phyloP scores from a whole-genome alignment of 2,113 vertebrate species.

The Gavia stellata region DNA sequence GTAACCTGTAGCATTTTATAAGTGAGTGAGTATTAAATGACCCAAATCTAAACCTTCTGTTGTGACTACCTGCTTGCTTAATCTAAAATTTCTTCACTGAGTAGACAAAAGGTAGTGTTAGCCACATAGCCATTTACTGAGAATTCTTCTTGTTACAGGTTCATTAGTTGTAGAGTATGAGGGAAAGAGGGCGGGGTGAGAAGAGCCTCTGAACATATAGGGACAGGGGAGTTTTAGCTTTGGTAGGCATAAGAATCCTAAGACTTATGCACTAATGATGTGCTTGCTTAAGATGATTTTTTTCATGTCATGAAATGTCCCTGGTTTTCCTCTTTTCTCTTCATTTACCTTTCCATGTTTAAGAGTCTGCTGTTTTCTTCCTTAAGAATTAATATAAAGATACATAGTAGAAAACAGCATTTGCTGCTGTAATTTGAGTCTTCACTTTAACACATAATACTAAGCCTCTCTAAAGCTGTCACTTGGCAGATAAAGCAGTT shows the following conservation, averaged over 20 bases:
- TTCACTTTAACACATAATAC: neutral
- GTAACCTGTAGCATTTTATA: neutral
- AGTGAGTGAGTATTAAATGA: neutral
- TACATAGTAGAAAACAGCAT: neutral
- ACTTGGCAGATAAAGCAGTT: neutral
- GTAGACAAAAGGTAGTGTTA: neutral
- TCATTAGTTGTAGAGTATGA: neutral
- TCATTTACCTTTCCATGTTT: neutral
- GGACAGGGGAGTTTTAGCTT: neutral
- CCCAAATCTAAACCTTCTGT: neutral
- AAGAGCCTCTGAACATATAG: neutral
- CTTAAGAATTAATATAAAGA: neutral
- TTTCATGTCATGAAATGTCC: neutral
- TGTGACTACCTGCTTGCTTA: neutral
- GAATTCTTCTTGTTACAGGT: neutral
- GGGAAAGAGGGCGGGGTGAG: no score
- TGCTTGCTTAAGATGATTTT: neutral
- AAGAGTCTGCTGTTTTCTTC: neutral
- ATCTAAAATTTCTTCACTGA: neutral
- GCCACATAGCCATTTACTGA: neutral
- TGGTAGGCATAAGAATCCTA: neutral
- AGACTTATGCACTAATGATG: neutral
- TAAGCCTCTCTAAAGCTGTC: neutral
- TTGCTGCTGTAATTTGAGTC: neutral
- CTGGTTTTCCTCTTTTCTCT: neutral